Evolutionary conservation across 2,888 invertebrate species (phyloP).

Genomic region (Dryomyza anilis): DNA sequence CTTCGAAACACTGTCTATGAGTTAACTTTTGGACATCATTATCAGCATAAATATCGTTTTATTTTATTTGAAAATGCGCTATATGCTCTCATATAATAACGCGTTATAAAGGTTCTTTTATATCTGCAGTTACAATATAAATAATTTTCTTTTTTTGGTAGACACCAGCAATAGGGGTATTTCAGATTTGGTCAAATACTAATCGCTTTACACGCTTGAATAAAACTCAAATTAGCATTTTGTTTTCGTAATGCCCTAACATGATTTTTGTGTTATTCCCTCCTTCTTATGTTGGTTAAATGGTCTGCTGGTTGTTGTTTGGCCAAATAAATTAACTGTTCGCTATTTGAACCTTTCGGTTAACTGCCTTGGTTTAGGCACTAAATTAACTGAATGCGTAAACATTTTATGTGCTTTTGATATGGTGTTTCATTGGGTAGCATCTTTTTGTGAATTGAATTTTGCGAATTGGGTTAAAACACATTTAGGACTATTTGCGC

Average conservation of each 20-base stretch:
- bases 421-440: slow-evolving; percentile 1
- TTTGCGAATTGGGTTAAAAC: slow-evolving; percentile 9
- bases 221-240: slow-evolving; percentile 44
- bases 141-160: not conserved
- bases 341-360: slow-evolving; percentile 3
- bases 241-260: not conserved
- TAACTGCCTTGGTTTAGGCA: not conserved
- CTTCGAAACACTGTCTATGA: not conserved
- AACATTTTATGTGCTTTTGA: slow-evolving; percentile 18
- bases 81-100: not conserved
- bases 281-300: not conserved
- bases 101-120: not conserved
- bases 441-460: not conserved
- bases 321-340: slow-evolving; percentile 21
- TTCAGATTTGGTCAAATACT: slow-evolving; percentile 35
- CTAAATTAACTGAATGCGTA: slow-evolving; percentile 2
- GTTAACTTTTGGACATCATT: slow-evolving; percentile 36
- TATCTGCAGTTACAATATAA: not conserved
- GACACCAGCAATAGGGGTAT: not conserved
- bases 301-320: slow-evolving; percentile 14
- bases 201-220: slow-evolving; percentile 59
- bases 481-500: not conserved
- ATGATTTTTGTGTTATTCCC: not conserved
- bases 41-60: slow-evolving; percentile 43
- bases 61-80: slow-evolving; percentile 27